Evolutionary conservation across 2,888 invertebrate species (phyloP).

Genomic region (Rotaria sp.): DNA sequence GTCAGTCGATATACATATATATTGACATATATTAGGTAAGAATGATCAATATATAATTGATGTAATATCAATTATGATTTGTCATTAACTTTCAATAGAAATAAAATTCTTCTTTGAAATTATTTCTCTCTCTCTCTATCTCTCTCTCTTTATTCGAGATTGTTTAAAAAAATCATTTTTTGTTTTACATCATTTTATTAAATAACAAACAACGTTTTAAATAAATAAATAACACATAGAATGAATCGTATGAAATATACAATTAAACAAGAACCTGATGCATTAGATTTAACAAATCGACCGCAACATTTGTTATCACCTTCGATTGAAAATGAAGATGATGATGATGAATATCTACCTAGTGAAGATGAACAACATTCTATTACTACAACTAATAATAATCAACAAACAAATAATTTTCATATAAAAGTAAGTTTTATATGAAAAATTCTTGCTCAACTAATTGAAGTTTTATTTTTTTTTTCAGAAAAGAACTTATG

Average conservation of each 20-base stretch:
- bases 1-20: not conserved
- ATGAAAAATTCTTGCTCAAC: no score
- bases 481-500: constrained; percentile 10
- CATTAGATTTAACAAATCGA: not conserved
- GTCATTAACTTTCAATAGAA: not conserved
- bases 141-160: not conserved
- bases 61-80: not conserved
- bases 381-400: no score
- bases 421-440: not conserved
- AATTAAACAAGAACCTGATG: not conserved
- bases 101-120: not conserved
- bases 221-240: not conserved
- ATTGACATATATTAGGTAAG: not conserved
- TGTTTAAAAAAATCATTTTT: not conserved
- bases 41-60: not conserved
- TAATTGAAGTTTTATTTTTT: not conserved
- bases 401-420: not conserved
- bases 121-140: not conserved
- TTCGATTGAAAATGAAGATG: not conserved
- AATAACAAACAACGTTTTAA: not conserved
- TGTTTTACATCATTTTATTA: not conserved
- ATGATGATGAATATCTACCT: not conserved
- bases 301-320: not conserved
- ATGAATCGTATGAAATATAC: constrained; percentile 15
- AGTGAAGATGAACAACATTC: constrained; percentile 16